Percentiles rank a stretch among this genome's conserved stretches.
Conservation (phyloP, 2,113 vertebrate genomes). For the Mungos mungo region DNA sequence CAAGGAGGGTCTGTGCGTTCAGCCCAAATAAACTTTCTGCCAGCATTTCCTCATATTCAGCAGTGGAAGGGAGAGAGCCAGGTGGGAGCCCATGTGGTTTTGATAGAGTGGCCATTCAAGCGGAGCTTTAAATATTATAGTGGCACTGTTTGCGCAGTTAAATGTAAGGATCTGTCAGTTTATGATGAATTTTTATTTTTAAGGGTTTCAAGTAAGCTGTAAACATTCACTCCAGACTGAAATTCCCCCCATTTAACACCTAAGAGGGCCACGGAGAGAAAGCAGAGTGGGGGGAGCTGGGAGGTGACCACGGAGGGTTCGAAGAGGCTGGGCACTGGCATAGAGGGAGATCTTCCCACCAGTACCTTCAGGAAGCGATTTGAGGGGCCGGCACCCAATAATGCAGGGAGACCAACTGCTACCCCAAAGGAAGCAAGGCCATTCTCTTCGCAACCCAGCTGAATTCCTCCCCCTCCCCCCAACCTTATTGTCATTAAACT, state of each 20-base stretch:
- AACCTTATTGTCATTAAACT: neutral
- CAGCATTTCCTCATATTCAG: slow-evolving; percentile 41
- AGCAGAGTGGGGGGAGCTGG: neutral
- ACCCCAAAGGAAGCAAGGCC: neutral
- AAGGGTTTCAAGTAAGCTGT: slow-evolving; percentile 84
- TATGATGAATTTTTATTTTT: slow-evolving; percentile 85
- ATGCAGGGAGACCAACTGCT: neutral
- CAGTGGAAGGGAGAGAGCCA: neutral
- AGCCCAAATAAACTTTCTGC: slow-evolving; percentile 42
- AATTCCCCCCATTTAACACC: slow-evolving; percentile 81
- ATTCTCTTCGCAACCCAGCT: neutral
- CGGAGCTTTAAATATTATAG: slow-evolving; percentile 78
- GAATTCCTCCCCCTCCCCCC: neutral
- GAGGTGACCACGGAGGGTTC: neutral
- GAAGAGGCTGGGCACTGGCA: neutral
- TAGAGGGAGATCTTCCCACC: neutral
- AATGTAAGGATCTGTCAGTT: slow-evolving; percentile 81
- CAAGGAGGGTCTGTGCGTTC: neutral
- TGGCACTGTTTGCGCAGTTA: slow-evolving; percentile 66
- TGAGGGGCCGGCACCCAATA: neutral
- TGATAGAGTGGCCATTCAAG: slow-evolving; percentile 80
- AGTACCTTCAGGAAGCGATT: neutral
- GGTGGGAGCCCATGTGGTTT: slow-evolving; percentile 86
- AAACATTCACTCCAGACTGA: slow-evolving; percentile 81
- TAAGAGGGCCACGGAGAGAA: slow-evolving; percentile 11